Evolutionary conservation across 2,888 invertebrate species (phyloP), one percentile per base, ranked within the genome.

Genomic region (Lydus trimaculatus): DNA sequence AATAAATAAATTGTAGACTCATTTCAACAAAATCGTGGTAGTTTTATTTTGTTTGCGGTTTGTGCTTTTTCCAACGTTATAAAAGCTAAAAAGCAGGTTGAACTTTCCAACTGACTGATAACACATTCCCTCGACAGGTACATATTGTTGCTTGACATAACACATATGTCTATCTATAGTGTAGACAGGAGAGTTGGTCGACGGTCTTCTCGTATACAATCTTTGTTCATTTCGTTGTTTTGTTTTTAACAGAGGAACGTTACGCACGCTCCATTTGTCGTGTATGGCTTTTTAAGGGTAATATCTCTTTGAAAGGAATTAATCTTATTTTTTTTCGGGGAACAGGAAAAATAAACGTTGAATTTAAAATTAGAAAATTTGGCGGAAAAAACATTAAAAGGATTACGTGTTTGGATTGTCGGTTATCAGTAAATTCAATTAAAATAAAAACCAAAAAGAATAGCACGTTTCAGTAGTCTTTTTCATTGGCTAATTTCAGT

Each of bases 41-140:
- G 61, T 56, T 28, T 15, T 28, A n/a, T 28, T 28, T 1, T 39
- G 25, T 61, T 23, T 31, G 36, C 20, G 61, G 61, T 39, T 36
- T 61, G 33, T 33, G 13, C 20, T 23, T 61, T 61, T 61, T 39
- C n/a, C 43, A n/a, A 5, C 6, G 36, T 61, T 61, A 31, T 61
- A n/a, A 36, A 23, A 15, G 2, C 33, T 20, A 5, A 13, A 36
- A 13, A 23, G 36, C 8, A 39, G 36, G 17, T 15, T 43, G 61
- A 61, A 43, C 61, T 61, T 61, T 61, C 61, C 61, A 43, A 61
- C 23, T 61, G 61, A 43, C 25, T 61, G 61, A 36, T 39, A 39
- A 23, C 36, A 23, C 36, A 43, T 23, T 36, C 36, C 15, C 39
- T 61, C 39, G 61, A 61, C 39, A 39, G 61, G 39, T 60, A 60